phyloP scores from a whole-genome alignment of 2,888 invertebrate genomes.

The Nymphalis c-album region DNA sequence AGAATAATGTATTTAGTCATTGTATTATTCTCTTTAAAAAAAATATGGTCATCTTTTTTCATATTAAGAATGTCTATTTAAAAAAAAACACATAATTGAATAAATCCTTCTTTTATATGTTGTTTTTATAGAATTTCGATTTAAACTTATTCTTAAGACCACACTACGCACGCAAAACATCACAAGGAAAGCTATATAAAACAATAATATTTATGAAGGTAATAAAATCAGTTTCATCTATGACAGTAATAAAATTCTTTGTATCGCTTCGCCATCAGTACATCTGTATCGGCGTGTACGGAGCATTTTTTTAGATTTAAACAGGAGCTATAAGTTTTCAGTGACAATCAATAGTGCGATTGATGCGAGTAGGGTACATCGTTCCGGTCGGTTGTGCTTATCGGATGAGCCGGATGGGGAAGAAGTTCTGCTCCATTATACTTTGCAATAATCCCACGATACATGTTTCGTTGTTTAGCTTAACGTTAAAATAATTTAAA shows the following conservation, averaged over 20 bases:
- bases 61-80: too few species aligned
- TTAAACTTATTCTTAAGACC: neutral
- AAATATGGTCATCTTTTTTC: too few species aligned
- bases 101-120: too few species aligned
- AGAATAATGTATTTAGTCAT: neutral
- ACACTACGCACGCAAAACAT: neutral
- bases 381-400: slow-evolving; percentile 77
- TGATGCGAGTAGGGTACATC: slow-evolving; percentile 66
- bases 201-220: slow-evolving; percentile 38
- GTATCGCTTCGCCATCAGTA: slow-evolving; percentile 32
- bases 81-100: too few species aligned
- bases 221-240: slow-evolving; percentile 37
- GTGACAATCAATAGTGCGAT: slow-evolving; percentile 70
- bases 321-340: slow-evolving; percentile 54
- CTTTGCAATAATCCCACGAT: slow-evolving; percentile 61
- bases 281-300: slow-evolving; percentile 19
- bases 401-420: slow-evolving; percentile 69
- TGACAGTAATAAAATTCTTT: slow-evolving; percentile 33
- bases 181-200: slow-evolving; percentile 42
- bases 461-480: slow-evolving; percentile 36
- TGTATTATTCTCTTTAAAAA: too few species aligned
- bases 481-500: neutral
- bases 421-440: slow-evolving; percentile 76
- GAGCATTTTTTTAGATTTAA: slow-evolving; percentile 48
- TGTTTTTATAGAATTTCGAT: neutral